phyloP scores from a whole-genome alignment of 2,797 vertebrate genomes.

The Chaunax sp. region DNA sequence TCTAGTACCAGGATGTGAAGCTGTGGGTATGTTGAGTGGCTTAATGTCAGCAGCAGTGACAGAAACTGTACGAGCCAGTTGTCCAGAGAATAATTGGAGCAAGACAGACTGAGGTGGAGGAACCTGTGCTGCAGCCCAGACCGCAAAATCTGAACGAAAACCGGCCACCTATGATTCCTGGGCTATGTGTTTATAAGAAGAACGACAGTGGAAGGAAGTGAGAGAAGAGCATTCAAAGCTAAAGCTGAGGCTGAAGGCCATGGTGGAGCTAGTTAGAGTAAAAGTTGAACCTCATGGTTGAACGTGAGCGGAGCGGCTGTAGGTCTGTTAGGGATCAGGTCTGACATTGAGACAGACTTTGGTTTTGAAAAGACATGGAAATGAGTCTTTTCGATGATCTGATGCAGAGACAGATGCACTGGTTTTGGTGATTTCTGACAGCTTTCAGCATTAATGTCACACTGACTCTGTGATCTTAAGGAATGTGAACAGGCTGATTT shows the following conservation, averaged over 20 bases:
- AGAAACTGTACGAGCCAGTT: slow-evolving; percentile 47
- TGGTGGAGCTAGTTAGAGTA: not conserved
- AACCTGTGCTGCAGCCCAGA: slow-evolving; percentile 71
- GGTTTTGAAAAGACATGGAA: slow-evolving; percentile 15
- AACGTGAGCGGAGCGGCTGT: slow-evolving; percentile 2
- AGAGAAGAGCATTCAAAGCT: not conserved
- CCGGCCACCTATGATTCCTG: not conserved
- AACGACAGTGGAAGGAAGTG: slow-evolving; percentile 14
- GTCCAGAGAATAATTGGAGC: slow-evolving; percentile 10
- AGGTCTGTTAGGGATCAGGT: not conserved
- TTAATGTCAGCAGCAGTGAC: slow-evolving; percentile 1
- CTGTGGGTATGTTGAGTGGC: not conserved
- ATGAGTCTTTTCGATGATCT: slow-evolving; percentile 12
- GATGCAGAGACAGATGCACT: not conserved
- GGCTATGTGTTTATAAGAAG: slow-evolving; percentile 1
- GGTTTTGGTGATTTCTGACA: slow-evolving; percentile 19
- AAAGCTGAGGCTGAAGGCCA: not conserved
- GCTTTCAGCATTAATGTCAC: slow-evolving; percentile 8
- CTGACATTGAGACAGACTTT: not conserved
- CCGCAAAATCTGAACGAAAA: slow-evolving; percentile 26
- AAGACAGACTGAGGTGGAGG: slow-evolving; percentile 60
- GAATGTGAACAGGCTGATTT: slow-evolving; percentile 28
- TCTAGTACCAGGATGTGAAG: not conserved
- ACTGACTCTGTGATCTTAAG: slow-evolving; percentile 20
- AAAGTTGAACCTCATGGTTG: too few relatives aligned